A percentile compares a stretch with the other conserved stretches of the same genome.
These are phyloP conservation scores for Bombus soroeensis DNA, from an alignment of 1,140 invertebrate genomes.

Conservation along the genomic window DNA sequence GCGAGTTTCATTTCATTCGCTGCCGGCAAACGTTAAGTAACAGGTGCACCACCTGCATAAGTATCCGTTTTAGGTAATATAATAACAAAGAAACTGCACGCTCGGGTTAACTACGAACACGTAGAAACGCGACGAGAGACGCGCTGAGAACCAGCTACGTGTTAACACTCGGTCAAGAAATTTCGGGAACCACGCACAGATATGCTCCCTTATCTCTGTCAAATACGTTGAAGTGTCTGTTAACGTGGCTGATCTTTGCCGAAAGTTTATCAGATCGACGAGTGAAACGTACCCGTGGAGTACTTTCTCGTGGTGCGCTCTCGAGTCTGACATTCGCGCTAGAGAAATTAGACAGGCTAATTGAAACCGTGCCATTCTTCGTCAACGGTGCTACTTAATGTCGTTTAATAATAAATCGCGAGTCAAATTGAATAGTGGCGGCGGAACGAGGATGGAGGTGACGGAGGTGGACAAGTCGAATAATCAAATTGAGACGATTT, in stretches of 20 bases:
- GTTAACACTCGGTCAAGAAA: slow-evolving; percentile 27
- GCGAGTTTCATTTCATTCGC: not conserved
- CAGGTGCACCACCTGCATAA: not conserved
- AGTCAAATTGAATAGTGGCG: not conserved
- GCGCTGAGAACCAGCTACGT: not conserved
- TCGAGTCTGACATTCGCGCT: slow-evolving; percentile 6
- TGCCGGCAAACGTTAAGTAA: not conserved
- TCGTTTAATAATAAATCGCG: slow-evolving; percentile 31
- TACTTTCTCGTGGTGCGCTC: slow-evolving; percentile 32
- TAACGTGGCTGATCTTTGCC: not conserved
- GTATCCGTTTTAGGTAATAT: not conserved
- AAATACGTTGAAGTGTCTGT: not conserved
- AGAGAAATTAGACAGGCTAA: slow-evolving; percentile 27
- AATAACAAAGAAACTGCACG: slow-evolving; percentile 16
- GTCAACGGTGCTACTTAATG: not conserved
- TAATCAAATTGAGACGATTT: not conserved
- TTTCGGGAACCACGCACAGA: not conserved
- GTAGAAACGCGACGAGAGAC: not conserved
- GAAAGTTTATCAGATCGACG: slow-evolving; percentile 37
- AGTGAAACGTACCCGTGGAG: slow-evolving; percentile 17
- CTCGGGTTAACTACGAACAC: not conserved
- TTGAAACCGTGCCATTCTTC: slow-evolving; percentile 13
- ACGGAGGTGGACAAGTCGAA: no score
- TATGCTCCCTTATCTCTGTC: not conserved
- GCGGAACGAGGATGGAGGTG: not conserved